Conservation (phyloP, 2,797 vertebrate genomes). For the Lagorchestes hirsutus region DNA sequence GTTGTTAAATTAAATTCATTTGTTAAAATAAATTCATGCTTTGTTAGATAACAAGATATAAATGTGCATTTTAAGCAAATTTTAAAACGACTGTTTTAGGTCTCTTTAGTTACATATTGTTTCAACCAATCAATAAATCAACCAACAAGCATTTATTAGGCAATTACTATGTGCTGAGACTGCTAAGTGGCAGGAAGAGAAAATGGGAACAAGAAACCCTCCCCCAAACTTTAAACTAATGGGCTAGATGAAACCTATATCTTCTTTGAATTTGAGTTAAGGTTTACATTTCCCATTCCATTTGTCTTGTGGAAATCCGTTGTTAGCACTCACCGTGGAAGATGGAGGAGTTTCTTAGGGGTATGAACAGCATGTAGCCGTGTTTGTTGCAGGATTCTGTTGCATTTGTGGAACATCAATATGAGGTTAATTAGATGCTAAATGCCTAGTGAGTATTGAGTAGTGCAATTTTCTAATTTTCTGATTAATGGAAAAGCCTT, state of each 20-base stretch:
- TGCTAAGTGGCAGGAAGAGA: neutral
- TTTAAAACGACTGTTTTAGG: constrained; percentile 46
- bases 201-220: constrained; percentile 15
- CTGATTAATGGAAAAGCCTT: constrained; percentile 80
- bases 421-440: constrained; percentile 78
- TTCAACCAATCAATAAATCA: neutral
- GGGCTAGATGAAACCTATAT: constrained; percentile 11
- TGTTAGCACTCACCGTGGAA: constrained; percentile 23
- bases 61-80: constrained; percentile 51
- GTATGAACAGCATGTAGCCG: constrained; percentile 1
- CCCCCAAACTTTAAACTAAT: constrained; percentile 24
- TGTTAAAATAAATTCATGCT: constrained; percentile 17
- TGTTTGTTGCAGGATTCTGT: constrained; percentile 41
- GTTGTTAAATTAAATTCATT: neutral
- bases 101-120: constrained; percentile 50
- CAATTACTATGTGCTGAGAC: neutral
- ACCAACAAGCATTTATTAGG: neutral
- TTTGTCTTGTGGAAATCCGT: constrained; percentile 66
- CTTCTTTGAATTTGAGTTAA: constrained; percentile 62
- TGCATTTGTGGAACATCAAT: constrained; percentile 71
- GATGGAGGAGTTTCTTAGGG: constrained; percentile 47
- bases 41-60: constrained; percentile 51
- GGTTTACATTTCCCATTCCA: constrained; percentile 27
- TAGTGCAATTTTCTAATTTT: constrained; percentile 80
- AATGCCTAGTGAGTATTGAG: constrained; percentile 70